Evolutionary conservation across 2,113 vertebrate genomes (phyloP), one percentile per base, ranked within the genome.

Genomic region (Stomatorhinus ivindoensis): DNA sequence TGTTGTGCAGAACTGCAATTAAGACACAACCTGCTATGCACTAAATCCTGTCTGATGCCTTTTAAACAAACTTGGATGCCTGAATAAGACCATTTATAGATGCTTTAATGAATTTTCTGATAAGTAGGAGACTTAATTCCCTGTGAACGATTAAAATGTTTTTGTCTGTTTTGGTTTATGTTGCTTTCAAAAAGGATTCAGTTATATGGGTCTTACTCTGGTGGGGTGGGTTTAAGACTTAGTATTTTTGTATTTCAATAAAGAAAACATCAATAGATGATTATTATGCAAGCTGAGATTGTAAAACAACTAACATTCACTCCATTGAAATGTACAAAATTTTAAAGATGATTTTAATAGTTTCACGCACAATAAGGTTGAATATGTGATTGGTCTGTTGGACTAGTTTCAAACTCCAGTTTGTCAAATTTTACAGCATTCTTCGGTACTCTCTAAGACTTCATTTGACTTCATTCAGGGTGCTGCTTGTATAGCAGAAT

Each of bases 31-130:
- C 95, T 97, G 96, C 97, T 98, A 98, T 99, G 98, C 98, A 99
- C 97, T 95, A 95, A 55, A 95, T 95, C 96, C 93, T 95, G 97
- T 96, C 96, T 96, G 94, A 97, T 97, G 98, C 98, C 97, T 99
- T 96, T 97, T 90, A 94, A 94, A 96, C 96, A 93, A 91, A 94
- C 97, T 97, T 97, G 95, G 96, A 97, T 97, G 97, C 97, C 97
- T 99, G 93, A 97, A 98, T 97, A 94, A 92, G 35, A 97, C 92
- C 94, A 83, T 92, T 89, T 92, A 92, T 92, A 92, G 90, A 92
- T 47, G 96, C 95, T 96, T 95, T 95, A 89, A 87, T 92, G 58
- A 8, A 92, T 92, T 61, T 17, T 86, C n/a, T 53, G 10, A 35
- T 19, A 86, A 86, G 3, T 51, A n/a, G 13, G 48, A 51, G 73